Base-by-base conservation (phyloP, 1,140 invertebrate genomes). In the Cephus cinctus region DNA sequence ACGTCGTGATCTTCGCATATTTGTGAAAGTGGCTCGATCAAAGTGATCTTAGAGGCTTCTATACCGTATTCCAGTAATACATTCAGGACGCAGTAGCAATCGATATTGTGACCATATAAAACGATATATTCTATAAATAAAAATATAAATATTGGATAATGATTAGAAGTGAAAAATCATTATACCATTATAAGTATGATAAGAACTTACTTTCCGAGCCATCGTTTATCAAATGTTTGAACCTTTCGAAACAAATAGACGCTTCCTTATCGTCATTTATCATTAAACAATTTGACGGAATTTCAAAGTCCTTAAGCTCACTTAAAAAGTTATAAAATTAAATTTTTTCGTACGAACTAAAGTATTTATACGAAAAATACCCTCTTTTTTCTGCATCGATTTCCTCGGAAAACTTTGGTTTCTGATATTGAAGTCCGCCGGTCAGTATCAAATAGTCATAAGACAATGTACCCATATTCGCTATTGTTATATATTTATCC, bases 401-500 rank as follows among this genome's bases (percentile, higher is more conserved):
- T 30, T 76, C 50, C 43, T 66, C 58, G 42, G 66, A 48, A 52
- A 77, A 76, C 9, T 72, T 65, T 0, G 83, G 81, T 54, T 71
- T 77, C 48, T 80, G 76, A 54, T 82, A 86, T 54, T 85, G 81
- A 19, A 79, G 61, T 0, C 83, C 84, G 50, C 79, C 80, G 3
- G 80, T 78, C 19, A 87, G 50, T 4, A 86, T 69, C 6, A 87
- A 60, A 50, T 82, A 78, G 59, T 86, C 84, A 52, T 86, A 86
- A 15, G 66, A 69, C 25, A 86, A 63, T 2, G 73, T 63, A 2
- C 73, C 73, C 18, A 76, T 73, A 5, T 75, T 69, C 59, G 78
- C 77, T 2, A 86, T 63, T 3, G 73, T 59, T 2, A 86, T 74
- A 31, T 75, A 75, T 57, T 84, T 84, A 15, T 81, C 74, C 50